Conservation (phyloP, 2,888 invertebrate genomes). For the Acheta domesticus region DNA sequence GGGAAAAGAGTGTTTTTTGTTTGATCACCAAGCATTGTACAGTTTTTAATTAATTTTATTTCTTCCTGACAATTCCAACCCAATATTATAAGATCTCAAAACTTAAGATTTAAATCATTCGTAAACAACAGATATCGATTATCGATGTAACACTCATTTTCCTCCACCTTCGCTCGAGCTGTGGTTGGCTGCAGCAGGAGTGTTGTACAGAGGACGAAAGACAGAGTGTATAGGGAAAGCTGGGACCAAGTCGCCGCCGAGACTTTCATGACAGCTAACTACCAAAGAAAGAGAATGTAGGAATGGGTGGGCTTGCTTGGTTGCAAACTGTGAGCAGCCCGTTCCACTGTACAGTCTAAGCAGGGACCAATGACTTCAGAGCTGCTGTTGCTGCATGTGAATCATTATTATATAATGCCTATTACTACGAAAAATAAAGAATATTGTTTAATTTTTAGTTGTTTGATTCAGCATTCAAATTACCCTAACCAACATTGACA, state of each 20-base stretch:
- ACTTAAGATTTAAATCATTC: too few species aligned
- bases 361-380: conserved; percentile 18
- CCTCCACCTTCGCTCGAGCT: too few species aligned
- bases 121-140: too few species aligned
- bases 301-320: background rate
- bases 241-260: conserved; percentile 29
- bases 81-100: too few species aligned
- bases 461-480: too few species aligned
- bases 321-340: background rate
- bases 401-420: background rate
- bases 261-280: conserved; percentile 35
- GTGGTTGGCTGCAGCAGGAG: background rate
- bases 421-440: conserved; percentile 8
- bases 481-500: too few species aligned
- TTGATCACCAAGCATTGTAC: too few species aligned
- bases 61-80: too few species aligned
- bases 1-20: background rate
- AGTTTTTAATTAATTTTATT: too few species aligned
- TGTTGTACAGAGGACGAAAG: background rate
- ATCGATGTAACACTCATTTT: too few species aligned
- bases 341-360: background rate
- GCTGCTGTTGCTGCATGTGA: background rate
- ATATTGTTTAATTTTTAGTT: background rate
- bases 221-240: background rate
- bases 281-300: conserved; percentile 33